A percentile compares a stretch with the other conserved stretches of the same genome.
Conservation (phyloP, 2,797 vertebrate genomes). For the Xiphorhynchus erythropygius region DNA sequence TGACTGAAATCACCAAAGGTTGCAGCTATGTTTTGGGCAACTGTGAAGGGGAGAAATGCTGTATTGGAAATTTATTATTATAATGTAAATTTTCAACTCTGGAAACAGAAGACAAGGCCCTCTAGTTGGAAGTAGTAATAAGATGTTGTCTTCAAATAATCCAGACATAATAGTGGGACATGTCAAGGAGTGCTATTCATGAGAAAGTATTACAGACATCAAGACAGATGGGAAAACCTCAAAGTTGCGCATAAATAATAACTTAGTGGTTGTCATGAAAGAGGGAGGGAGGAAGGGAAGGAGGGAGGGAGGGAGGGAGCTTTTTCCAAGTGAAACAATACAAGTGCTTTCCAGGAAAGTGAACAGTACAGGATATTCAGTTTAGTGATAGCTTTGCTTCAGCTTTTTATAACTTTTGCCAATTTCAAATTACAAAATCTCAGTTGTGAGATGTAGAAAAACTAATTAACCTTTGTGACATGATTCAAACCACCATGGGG, state of each 20-base stretch:
- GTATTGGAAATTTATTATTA: not conserved
- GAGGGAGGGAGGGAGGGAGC: too few species aligned
- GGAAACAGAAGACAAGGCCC: not conserved
- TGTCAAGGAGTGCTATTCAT: not conserved
- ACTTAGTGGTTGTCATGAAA: not conserved
- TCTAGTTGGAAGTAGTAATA: not conserved
- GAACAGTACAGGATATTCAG: not conserved
- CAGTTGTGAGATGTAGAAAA: not conserved
- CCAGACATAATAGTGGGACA: fast-evolving
- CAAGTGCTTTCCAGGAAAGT: not conserved
- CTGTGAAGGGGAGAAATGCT: not conserved
- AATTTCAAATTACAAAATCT: not conserved
- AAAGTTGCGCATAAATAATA: not conserved
- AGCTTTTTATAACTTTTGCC: fast-evolving
- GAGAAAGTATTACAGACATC: not conserved
- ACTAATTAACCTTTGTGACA: not conserved
- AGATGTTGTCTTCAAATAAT: not conserved
- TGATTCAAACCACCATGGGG: not conserved
- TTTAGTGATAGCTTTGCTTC: not conserved
- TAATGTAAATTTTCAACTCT: not conserved
- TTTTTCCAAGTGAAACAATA: not conserved
- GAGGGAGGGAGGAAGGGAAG: too few species aligned
- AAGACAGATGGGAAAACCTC: not conserved
- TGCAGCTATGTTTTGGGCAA: not conserved
- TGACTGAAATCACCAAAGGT: not conserved